Base-by-base conservation (phyloP, 1,140 invertebrate genomes). In the Mizuhopecten yessoensis region DNA sequence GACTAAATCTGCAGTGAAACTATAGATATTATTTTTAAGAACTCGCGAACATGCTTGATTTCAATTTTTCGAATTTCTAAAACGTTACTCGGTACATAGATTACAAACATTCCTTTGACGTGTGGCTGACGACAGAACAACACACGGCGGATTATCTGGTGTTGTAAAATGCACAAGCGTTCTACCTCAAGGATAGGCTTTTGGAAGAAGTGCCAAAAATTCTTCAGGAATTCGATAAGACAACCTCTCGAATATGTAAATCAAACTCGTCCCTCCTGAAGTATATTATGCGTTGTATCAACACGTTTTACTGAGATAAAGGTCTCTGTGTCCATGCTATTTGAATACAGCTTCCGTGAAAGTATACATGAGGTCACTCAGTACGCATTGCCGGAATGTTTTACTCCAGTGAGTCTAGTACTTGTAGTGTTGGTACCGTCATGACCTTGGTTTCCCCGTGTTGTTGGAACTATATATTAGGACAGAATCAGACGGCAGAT, bases 211-310 rank as follows among this genome's bases (percentile, higher is more conserved):
- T 75, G 57, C 57, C 57, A 75, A 75, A n/a, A 75, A 23, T 75
- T n/a, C n/a, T 75, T n/a, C 57, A 75, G 57, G 57, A 75, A 75
- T 75, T 75, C 29, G 57, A 75, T 75, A 75, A 75, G 23, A 75
- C 29, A 29, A 29, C 57, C 57, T 3, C 57, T 75, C 29, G n/a
- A 75, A 75, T 75, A n/a, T 75, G 23, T 75, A 75, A 75, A 75
- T 75, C 23, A 75, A 75, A 75, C 11, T 3, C 57, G 57, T 75
- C 57, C n/a, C n/a, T 75, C 57, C 57, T 29, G 57, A 75, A 29
- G 1, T 75, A 75, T 75, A 75, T 75, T 3, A 75, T 75, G n/a
- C n/a, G 1, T 75, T 5, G 9, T 75, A 75, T 75, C 57, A 75
- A 5, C 57, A 75, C 0, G 57, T 29, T 5, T 75, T 29, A 2